Evolutionary conservation across 2,113 vertebrate species (phyloP).

Genomic region (Muntiacus reevesi): DNA sequence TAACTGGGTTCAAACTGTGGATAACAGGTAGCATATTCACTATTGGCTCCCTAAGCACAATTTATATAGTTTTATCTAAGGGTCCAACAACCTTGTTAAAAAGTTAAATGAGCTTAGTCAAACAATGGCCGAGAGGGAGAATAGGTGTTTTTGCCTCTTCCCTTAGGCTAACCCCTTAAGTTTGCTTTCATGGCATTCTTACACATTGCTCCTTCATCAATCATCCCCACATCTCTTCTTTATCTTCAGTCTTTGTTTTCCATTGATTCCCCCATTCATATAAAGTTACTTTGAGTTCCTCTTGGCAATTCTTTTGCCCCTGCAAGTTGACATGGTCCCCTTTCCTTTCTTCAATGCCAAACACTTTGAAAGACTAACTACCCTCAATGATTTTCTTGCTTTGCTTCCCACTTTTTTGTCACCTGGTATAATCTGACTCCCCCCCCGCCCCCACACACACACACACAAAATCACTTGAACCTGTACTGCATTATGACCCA

Average conservation of each 20-base stretch:
- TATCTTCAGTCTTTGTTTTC: background rate
- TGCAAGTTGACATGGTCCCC: background rate
- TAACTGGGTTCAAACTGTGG: background rate
- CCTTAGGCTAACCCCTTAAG: background rate
- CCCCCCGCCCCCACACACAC: background rate
- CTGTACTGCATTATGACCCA: background rate
- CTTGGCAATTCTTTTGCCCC: background rate
- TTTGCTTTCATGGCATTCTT: background rate
- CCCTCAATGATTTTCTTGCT: background rate
- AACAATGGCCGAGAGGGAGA: background rate
- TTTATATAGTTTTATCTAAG: conserved; percentile 5
- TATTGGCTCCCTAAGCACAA: background rate
- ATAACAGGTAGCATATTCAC: background rate
- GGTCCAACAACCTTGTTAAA: background rate
- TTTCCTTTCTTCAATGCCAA: background rate
- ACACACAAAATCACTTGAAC: background rate
- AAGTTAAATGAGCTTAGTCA: conserved; percentile 10
- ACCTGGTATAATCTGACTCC: background rate
- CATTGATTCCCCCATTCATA: background rate
- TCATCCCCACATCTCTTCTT: background rate
- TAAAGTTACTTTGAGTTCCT: background rate
- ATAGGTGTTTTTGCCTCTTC: background rate
- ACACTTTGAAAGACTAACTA: background rate
- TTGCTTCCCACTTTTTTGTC: background rate
- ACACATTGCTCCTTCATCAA: background rate